phyloP scores from a whole-genome alignment of 1,140 invertebrate genomes.

The Drosophila pallidifrons region DNA sequence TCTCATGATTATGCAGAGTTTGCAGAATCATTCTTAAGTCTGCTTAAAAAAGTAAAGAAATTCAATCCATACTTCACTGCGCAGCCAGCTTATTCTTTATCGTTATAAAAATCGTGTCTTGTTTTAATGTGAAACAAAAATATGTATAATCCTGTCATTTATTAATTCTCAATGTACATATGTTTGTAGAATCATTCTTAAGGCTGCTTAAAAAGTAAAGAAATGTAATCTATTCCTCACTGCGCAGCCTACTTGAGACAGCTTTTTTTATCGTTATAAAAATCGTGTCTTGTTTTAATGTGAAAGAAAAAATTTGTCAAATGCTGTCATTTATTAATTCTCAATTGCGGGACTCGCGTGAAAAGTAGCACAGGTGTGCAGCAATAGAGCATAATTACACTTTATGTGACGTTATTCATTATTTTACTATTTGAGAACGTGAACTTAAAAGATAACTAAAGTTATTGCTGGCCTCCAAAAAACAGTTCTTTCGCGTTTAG shows the following conservation, averaged over 20 bases:
- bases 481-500: not conserved
- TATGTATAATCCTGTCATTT: not conserved
- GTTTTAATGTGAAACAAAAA: not conserved
- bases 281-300: not conserved
- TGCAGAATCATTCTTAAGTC: not conserved
- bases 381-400: not conserved
- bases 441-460: constrained; percentile 2
- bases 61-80: not conserved
- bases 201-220: not conserved
- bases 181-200: not conserved
- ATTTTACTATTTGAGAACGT: not conserved
- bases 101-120: not conserved
- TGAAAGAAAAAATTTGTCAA: not conserved
- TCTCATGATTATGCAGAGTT: not conserved
- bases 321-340: not conserved
- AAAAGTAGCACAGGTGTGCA: not conserved
- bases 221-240: not conserved
- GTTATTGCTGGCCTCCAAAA: not conserved
- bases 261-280: not conserved
- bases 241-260: not conserved
- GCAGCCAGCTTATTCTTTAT: not conserved
- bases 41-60: not conserved
- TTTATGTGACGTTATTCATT: not conserved
- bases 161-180: not conserved
- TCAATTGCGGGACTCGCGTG: not conserved